Conservation (phyloP, 1,140 invertebrate species). For the Neelides sp. region DNA sequence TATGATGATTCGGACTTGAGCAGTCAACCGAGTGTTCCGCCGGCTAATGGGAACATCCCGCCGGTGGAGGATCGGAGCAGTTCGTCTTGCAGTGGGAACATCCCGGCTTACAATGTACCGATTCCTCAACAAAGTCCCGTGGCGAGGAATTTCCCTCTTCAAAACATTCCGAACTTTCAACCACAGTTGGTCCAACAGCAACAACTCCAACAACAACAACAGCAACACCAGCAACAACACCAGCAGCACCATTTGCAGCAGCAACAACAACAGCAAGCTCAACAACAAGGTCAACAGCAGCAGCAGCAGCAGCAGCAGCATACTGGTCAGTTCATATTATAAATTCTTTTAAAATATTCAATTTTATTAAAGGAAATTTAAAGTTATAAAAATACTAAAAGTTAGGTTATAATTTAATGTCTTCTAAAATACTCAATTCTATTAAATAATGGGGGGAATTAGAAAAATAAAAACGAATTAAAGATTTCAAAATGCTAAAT, state of each 20-base stretch:
- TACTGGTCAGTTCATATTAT: constrained; percentile 1
- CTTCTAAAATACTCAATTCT: too few relatives aligned
- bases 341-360: too few relatives aligned
- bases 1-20: constrained; percentile 29
- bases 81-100: constrained; percentile 19
- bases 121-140: not conserved
- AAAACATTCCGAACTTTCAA: constrained; percentile 26
- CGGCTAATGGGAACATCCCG: constrained; percentile 8
- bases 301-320: constrained; percentile 28
- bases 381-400: too few relatives aligned
- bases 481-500: too few relatives aligned
- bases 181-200: constrained; percentile 14
- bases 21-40: constrained; percentile 23
- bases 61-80: constrained; percentile 23
- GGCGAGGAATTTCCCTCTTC: too few relatives aligned
- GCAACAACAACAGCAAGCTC: constrained; percentile 31
- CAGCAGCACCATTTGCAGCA: constrained; percentile 30
- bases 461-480: too few relatives aligned
- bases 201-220: constrained; percentile 20
- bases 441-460: too few relatives aligned
- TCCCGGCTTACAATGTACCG: constrained; percentile 7
- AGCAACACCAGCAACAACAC: constrained; percentile 27
- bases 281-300: constrained; percentile 32
- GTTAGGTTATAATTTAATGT: too few relatives aligned
- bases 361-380: too few relatives aligned